phyloP scores from a whole-genome alignment of 2,113 vertebrate species.

The Cettia cetti region DNA sequence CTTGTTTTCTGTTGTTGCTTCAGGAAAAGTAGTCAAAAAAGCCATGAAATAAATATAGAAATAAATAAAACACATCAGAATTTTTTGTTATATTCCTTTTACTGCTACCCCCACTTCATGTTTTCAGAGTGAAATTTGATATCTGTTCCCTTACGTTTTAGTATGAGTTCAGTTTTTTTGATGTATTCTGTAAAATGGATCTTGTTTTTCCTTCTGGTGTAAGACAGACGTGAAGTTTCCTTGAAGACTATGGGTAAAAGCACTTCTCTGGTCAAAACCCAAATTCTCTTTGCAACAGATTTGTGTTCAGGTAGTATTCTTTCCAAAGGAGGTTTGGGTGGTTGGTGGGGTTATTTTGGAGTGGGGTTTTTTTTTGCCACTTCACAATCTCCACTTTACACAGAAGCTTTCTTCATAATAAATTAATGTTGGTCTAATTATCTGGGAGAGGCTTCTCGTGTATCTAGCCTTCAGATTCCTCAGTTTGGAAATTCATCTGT shows the following conservation, averaged over 20 bases:
- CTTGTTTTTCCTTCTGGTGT: not conserved
- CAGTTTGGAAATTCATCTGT: not conserved
- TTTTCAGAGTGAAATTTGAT: not conserved
- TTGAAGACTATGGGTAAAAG: not conserved
- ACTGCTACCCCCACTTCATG: not conserved
- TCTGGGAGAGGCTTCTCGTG: not conserved
- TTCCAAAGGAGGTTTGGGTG: not conserved
- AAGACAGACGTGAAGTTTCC: not conserved
- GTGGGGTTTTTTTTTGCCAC: not conserved
- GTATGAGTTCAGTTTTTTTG: not conserved
- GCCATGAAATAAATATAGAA: not conserved
- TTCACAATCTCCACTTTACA: not conserved
- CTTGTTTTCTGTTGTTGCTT: not conserved
- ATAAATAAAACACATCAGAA: not conserved
- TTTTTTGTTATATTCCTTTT: not conserved
- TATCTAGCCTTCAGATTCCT: not conserved
- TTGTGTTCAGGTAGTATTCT: not conserved
- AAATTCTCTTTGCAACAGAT: not conserved
- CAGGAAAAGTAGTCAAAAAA: not conserved
- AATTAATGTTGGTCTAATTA: not conserved
- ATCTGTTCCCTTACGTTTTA: not conserved
- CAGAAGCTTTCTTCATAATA: not conserved
- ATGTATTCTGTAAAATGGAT: not conserved
- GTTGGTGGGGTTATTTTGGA: not conserved
- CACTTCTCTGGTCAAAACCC: not conserved